These are phyloP conservation scores for Ctenicera cuprea DNA, from an alignment of 2,888 invertebrate species.

Conservation along the genomic window DNA sequence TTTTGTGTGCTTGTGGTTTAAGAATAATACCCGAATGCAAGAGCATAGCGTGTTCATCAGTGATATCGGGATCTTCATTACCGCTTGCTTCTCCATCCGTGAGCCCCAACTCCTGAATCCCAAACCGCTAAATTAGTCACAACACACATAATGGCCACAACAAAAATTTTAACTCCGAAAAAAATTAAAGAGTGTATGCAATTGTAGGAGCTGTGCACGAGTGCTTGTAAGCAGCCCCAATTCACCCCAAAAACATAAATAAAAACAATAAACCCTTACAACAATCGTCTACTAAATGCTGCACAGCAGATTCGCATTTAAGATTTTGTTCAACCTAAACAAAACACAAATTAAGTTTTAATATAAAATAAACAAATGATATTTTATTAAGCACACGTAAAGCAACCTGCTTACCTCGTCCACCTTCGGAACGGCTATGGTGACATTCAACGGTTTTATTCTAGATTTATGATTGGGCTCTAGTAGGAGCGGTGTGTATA, in stretches of 20 bases:
- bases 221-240: slow-evolving; percentile 31
- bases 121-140: slow-evolving; percentile 51
- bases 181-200: neutral
- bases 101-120: slow-evolving; percentile 74
- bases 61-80: slow-evolving; percentile 80
- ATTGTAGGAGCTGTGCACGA: slow-evolving; percentile 9
- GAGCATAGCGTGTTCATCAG: slow-evolving; percentile 84
- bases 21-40: slow-evolving; percentile 73
- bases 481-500: slow-evolving; percentile 93
- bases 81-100: slow-evolving; percentile 78
- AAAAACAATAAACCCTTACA: slow-evolving; percentile 23
- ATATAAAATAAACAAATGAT: slow-evolving; percentile 4
- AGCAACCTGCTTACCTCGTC: slow-evolving; percentile 80
- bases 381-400: neutral
- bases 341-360: slow-evolving; percentile 32
- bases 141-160: slow-evolving; percentile 13
- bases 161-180: neutral
- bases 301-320: slow-evolving; percentile 34
- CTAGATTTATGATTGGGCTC: slow-evolving; percentile 92
- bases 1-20: slow-evolving; percentile 69
- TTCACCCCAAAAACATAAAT: slow-evolving; percentile 19
- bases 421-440: slow-evolving; percentile 89
- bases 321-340: slow-evolving; percentile 48
- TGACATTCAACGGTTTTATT: slow-evolving; percentile 89
- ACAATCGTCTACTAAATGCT: slow-evolving; percentile 31